phyloP scores from a whole-genome alignment of 1,140 invertebrate species.

The Oedothorax gibbosus region DNA sequence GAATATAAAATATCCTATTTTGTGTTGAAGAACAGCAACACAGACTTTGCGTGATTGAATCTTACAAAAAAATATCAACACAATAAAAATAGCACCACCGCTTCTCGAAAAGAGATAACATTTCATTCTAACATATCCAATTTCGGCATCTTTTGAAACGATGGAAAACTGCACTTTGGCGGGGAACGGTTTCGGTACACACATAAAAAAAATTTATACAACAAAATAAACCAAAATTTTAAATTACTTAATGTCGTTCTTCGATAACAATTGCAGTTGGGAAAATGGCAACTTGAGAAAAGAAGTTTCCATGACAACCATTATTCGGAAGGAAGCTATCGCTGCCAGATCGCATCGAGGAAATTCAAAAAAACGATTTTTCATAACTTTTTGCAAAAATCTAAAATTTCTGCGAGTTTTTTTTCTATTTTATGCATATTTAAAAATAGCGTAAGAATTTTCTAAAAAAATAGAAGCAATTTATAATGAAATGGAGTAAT shows the following conservation, averaged over 20 bases:
- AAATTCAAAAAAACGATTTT: conserved; percentile 52
- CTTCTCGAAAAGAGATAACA: conserved; percentile 43
- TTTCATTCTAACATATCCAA: conserved; percentile 36
- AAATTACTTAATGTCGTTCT: conserved; percentile 59
- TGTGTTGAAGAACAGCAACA: background rate
- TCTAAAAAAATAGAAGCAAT: conserved; percentile 37
- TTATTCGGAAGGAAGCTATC: conserved; percentile 57
- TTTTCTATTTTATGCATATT: conserved; percentile 34
- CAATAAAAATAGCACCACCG: conserved; percentile 1
- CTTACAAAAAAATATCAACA: conserved; percentile 6
- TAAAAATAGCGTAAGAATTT: conserved; percentile 34
- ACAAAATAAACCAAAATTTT: conserved; percentile 49
- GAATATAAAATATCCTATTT: conserved; percentile 10
- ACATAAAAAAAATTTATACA: conserved; percentile 29
- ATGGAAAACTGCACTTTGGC: conserved; percentile 51
- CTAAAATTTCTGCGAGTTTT: conserved; percentile 40
- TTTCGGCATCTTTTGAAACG: conserved; percentile 44
- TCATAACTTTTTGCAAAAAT: conserved; percentile 56
- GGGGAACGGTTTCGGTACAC: conserved; percentile 14
- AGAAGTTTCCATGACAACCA: conserved; percentile 44
- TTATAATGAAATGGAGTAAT: conserved; percentile 42
- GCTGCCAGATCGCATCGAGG: conserved; percentile 51
- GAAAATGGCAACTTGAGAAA: conserved; percentile 56
- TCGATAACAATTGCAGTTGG: conserved; percentile 58
- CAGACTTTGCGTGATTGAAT: background rate